Conservation (phyloP, 2,888 invertebrate genomes). For the Atethmia centrago region DNA sequence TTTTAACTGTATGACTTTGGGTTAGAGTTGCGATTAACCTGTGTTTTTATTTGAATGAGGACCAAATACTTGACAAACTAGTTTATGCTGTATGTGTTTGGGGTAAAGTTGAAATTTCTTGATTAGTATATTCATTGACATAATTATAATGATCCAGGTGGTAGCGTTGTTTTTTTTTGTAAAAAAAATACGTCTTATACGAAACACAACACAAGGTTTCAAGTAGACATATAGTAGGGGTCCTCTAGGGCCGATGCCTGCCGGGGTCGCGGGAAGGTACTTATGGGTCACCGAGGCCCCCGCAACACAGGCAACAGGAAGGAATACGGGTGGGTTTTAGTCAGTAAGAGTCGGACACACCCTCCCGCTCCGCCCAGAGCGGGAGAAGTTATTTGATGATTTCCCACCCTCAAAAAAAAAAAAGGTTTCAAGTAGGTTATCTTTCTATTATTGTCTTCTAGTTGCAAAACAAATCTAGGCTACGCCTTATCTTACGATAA, state of each 20-base stretch:
- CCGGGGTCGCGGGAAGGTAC: no score
- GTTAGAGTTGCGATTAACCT: constrained; percentile 16
- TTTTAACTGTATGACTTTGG: not conserved
- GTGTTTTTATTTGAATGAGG: not conserved
- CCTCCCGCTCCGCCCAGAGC: no score
- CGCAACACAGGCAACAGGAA: no score
- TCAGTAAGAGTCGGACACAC: no score
- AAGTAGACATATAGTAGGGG: no score
- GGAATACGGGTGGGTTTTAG: no score
- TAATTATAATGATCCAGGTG: not conserved
- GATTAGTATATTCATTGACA: not conserved
- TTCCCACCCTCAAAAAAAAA: no score
- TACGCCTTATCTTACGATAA: constrained; percentile 1
- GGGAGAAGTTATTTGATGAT: no score
- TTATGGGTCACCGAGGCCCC: no score
- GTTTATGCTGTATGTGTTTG: not conserved
- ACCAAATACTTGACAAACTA: not conserved
- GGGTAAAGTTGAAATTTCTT: not conserved
- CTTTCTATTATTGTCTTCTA: constrained; percentile 9
- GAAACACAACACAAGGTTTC: not conserved
- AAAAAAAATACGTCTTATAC: not conserved
- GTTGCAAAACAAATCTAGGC: not conserved
- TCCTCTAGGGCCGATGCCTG: no score
- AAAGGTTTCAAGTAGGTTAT: not conserved
- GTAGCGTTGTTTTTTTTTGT: not conserved